Percentiles rank a stretch among this genome's conserved stretches.
phyloP scores from a whole-genome alignment of 2,797 vertebrate species.

The Luscinia luscinia region DNA sequence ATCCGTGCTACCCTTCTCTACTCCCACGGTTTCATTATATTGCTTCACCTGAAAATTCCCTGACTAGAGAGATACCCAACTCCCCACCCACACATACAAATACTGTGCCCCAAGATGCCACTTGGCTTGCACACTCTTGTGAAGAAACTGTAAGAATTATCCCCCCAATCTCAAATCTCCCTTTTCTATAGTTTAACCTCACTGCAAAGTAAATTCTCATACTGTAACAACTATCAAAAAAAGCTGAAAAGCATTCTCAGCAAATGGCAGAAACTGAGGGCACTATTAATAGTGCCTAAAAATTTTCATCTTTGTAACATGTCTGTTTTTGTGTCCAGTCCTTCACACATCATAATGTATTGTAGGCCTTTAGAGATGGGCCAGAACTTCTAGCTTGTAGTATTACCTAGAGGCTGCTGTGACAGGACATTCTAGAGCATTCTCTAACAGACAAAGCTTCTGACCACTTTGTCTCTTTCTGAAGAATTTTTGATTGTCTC shows the following conservation, averaged over 20 bases:
- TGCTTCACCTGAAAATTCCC: slow-evolving; percentile 51
- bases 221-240: neutral
- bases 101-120: neutral
- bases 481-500: neutral
- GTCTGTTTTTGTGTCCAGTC: neutral
- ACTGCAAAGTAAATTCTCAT: neutral
- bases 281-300: neutral
- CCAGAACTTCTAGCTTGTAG: neutral
- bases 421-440: neutral
- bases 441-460: neutral
- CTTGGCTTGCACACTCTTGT: neutral
- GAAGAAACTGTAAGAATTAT: neutral
- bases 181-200: neutral
- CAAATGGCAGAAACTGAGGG: neutral
- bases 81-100: slow-evolving; percentile 7
- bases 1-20: neutral
- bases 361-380: neutral
- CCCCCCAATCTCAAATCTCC: rapidly evolving
- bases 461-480: neutral
- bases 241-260: neutral
- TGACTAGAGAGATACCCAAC: neutral
- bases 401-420: neutral
- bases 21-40: slow-evolving; percentile 38
- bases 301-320: neutral
- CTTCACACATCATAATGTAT: neutral